phyloP scores from a whole-genome alignment of 2,797 vertebrate species.

The Syngnathus rostellatus region DNA sequence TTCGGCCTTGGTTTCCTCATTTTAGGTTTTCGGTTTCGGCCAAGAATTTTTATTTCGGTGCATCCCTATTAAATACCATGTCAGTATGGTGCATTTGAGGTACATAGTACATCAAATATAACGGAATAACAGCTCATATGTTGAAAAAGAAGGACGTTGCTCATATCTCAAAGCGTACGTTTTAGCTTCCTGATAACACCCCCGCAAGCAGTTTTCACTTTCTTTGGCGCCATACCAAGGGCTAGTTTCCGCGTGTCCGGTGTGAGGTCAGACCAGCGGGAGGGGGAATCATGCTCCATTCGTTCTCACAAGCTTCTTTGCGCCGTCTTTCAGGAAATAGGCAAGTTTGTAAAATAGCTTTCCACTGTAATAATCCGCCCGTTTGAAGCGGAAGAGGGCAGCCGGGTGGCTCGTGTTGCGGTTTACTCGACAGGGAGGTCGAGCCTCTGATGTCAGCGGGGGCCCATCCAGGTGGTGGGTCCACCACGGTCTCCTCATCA shows the following conservation, averaged over 20 bases:
- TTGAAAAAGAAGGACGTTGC: no score
- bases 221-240: conserved; percentile 24
- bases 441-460: conserved; percentile 37
- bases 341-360: conserved; percentile 46
- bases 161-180: background rate
- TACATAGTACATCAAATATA: no score
- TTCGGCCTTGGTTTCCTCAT: no score
- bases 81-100: no score
- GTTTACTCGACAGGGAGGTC: conserved; percentile 22
- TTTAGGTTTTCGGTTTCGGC: no score
- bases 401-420: conserved; percentile 4
- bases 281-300: conserved; percentile 2
- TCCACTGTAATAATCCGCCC: conserved; percentile 38
- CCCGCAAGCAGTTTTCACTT: conserved; percentile 26
- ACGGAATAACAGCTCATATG: no score
- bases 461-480: conserved; percentile 42
- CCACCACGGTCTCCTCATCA: conserved; percentile 53
- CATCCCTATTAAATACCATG: no score
- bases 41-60: no score
- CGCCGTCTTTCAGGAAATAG: conserved; percentile 41
- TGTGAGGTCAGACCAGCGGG: conserved; percentile 29
- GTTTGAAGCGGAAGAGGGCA: conserved; percentile 31
- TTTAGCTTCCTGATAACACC: conserved; percentile 8
- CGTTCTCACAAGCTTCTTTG: conserved; percentile 51
- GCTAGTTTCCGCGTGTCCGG: conserved; percentile 43